Evolutionary conservation across 1,140 invertebrate genomes (phyloP).

Genomic region (Rhopalosiphum maidis): DNA sequence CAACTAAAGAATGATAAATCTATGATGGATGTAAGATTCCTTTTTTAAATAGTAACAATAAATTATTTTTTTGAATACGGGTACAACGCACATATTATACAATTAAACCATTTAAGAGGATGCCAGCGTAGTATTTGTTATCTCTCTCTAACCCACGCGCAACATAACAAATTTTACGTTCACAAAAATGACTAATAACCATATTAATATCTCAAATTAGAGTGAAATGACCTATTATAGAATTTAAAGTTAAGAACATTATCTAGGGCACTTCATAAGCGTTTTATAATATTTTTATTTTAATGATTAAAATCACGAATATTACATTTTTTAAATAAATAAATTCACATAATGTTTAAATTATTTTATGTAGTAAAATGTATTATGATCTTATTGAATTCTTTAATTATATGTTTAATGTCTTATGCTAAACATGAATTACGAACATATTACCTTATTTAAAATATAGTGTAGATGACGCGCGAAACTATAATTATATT

Average conservation of each 20-base stretch:
- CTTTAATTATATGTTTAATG: neutral
- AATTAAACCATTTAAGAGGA: neutral
- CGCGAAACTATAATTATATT: constrained; percentile 56
- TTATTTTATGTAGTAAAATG: neutral
- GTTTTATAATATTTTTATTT: too few relatives aligned
- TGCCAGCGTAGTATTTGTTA: too few relatives aligned
- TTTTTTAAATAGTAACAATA: neutral
- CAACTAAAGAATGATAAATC: neutral
- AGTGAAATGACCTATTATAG: too few relatives aligned
- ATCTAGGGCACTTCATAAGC: too few relatives aligned
- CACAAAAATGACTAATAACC: too few relatives aligned
- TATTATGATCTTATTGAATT: neutral
- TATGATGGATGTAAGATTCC: neutral
- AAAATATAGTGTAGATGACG: constrained; percentile 51
- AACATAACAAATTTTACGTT: too few relatives aligned
- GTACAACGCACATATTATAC: neutral
- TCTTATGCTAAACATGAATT: neutral
- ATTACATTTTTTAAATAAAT: neutral
- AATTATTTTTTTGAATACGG: neutral
- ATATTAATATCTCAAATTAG: too few relatives aligned
- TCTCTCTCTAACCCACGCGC: too few relatives aligned
- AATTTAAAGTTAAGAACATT: too few relatives aligned
- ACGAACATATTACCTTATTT: constrained; percentile 28
- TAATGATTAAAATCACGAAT: neutral
- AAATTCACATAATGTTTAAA: neutral